Conservation (phyloP, 2,888 invertebrate genomes). For the Microchrysa polita region DNA sequence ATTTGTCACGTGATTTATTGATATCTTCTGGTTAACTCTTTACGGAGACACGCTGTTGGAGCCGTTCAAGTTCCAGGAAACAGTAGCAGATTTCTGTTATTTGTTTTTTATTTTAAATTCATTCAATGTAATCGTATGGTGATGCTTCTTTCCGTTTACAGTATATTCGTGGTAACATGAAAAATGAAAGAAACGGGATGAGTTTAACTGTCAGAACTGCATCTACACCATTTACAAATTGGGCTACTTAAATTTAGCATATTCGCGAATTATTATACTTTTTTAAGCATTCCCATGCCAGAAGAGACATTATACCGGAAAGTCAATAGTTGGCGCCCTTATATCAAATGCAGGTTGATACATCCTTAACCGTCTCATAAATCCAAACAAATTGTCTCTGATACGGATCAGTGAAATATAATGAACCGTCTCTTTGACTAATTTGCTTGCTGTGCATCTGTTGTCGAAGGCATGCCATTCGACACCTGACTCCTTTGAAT, state of each 20-base stretch:
- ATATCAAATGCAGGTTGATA: too few species aligned
- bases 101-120: too few species aligned
- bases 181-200: neutral
- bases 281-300: neutral
- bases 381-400: neutral
- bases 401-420: neutral
- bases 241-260: neutral
- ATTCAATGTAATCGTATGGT: neutral
- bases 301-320: too few species aligned
- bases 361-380: too few species aligned
- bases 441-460: slow-evolving; percentile 2
- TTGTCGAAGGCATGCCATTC: neutral
- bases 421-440: neutral
- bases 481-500: slow-evolving; percentile 2
- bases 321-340: too few species aligned
- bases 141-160: neutral
- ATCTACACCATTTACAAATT: neutral
- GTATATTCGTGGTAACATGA: neutral
- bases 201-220: too few species aligned
- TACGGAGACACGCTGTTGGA: neutral
- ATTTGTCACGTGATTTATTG: slow-evolving; percentile 8
- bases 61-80: neutral
- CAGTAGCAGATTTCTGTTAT: slow-evolving; percentile 1
- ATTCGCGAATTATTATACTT: neutral
- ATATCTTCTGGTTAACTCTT: slow-evolving; percentile 1